Evolutionary conservation across 2,113 vertebrate species (phyloP).

Genomic region (Pterocles gutturalis): DNA sequence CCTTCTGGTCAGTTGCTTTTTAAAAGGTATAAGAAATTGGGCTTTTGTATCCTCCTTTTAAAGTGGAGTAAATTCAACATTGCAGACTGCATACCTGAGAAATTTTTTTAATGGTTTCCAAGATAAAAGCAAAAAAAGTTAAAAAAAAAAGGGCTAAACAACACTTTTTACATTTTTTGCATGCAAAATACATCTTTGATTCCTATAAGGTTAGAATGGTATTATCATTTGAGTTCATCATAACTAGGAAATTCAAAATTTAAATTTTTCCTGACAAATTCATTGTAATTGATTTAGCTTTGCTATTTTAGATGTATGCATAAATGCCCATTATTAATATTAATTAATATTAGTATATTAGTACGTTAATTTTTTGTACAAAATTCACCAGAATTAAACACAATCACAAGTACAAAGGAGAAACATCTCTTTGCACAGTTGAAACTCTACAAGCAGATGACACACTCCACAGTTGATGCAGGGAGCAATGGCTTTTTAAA

Average conservation of each 20-base stretch:
- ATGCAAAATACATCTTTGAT: background rate
- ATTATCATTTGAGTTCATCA: background rate
- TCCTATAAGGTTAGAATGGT: background rate
- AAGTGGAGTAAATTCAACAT: background rate
- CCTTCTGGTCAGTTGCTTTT: background rate
- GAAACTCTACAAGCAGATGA: background rate
- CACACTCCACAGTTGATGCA: background rate
- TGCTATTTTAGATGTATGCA: background rate
- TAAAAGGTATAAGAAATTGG: background rate
- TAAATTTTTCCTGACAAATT: background rate
- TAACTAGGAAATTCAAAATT: background rate
- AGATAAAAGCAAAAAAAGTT: background rate
- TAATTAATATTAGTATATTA: background rate
- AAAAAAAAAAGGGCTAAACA: background rate
- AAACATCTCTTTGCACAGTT: background rate
- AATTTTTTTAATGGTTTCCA: background rate
- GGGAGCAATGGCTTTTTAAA: background rate
- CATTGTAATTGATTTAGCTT: background rate
- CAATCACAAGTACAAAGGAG: background rate
- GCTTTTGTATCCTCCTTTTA: background rate
- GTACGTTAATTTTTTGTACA: background rate
- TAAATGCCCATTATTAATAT: background rate
- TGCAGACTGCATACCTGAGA: background rate
- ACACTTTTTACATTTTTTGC: accelerated
- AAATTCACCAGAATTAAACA: background rate